phyloP scores from a whole-genome alignment of 2,888 invertebrate species.

The Leptogaster cylindrica region DNA sequence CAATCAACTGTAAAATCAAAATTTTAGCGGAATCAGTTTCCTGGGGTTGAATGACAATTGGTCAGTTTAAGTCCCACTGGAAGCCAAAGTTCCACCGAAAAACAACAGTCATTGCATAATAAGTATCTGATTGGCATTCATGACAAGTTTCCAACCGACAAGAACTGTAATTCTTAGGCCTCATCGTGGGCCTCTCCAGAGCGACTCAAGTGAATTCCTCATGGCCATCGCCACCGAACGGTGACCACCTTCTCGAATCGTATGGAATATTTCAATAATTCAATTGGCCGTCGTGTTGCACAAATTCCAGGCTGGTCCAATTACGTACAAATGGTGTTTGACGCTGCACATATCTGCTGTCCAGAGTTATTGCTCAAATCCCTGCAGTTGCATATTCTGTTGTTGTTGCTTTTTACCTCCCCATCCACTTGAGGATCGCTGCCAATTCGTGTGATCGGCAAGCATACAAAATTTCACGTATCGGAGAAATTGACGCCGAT shows the following conservation, averaged over 20 bases:
- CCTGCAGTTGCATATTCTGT: not conserved
- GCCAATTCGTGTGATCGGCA: not conserved
- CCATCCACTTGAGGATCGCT: not conserved
- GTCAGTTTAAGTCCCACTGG: slow-evolving; percentile 16
- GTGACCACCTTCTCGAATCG: slow-evolving; percentile 21
- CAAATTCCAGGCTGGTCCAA: slow-evolving; percentile 16
- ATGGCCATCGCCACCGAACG: slow-evolving; percentile 29
- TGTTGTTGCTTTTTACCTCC: not conserved
- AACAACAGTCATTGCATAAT: slow-evolving; percentile 58
- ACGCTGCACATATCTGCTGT: not conserved
- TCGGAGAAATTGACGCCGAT: slow-evolving; percentile 13
- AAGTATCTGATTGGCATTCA: slow-evolving; percentile 54
- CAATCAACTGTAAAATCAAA: slow-evolving; percentile 19
- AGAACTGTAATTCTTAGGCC: slow-evolving; percentile 24
- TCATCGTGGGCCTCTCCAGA: slow-evolving; percentile 2
- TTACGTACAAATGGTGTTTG: not conserved
- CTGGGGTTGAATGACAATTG: slow-evolving; percentile 24
- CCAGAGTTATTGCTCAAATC: not conserved
- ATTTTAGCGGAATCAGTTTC: slow-evolving; percentile 33
- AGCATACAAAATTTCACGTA: not conserved
- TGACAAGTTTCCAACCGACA: slow-evolving; percentile 49
- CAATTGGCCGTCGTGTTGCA: slow-evolving; percentile 18
- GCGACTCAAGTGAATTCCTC: slow-evolving; percentile 23
- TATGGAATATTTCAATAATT: slow-evolving; percentile 22
- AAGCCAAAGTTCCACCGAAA: slow-evolving; percentile 21